Conservation (phyloP, 2,113 vertebrate genomes). For the Bubo scandiacus region DNA sequence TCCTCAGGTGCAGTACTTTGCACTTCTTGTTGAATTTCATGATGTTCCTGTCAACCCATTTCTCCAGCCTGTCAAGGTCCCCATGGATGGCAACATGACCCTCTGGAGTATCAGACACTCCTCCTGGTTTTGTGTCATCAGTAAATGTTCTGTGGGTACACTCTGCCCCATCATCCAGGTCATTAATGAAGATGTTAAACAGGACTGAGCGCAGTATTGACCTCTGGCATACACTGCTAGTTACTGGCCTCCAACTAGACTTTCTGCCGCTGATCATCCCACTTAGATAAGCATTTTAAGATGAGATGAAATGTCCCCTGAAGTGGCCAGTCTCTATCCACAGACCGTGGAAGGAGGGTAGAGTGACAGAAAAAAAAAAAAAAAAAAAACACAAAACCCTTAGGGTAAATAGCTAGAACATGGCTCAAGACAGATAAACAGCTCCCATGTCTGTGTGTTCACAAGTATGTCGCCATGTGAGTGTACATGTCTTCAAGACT, state of each 20-base stretch:
- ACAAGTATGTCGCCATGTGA: not conserved
- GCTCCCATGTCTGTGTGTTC: not conserved
- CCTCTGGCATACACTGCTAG: not conserved
- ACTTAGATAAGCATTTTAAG: not conserved
- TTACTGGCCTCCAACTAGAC: not conserved
- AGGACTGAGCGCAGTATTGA: accelerated
- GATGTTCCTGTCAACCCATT: not conserved
- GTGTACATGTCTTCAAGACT: not conserved
- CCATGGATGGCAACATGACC: not conserved
- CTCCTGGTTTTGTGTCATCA: not conserved
- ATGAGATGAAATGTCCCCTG: not conserved
- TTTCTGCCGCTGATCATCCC: not conserved
- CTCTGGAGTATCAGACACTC: not conserved
- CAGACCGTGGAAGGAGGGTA: not conserved
- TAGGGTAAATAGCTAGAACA: not conserved
- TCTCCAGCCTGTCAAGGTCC: not conserved
- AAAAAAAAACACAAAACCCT: not conserved
- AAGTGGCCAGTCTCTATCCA: not conserved
- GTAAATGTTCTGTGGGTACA: not conserved
- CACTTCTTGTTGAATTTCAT: not conserved
- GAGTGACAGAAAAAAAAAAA: not conserved
- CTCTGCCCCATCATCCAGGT: not conserved
- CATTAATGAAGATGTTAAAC: not conserved
- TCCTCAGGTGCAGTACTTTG: not conserved
- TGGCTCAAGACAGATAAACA: not conserved